Evolutionary conservation across 2,888 invertebrate genomes (phyloP).

Genomic region (Cryptophagus acutangulus): DNA sequence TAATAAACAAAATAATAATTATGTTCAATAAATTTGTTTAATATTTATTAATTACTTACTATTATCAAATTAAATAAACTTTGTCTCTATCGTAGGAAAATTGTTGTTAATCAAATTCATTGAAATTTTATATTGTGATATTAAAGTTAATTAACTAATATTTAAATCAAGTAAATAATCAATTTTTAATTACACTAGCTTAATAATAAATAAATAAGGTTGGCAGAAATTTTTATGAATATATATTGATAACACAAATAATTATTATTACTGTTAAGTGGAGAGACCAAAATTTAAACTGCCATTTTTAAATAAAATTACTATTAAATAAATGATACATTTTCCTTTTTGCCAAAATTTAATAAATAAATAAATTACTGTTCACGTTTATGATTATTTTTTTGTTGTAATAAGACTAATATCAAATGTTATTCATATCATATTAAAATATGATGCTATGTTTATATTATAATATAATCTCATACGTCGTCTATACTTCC

Average conservation of each 20-base stretch:
- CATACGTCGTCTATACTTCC: conserved; percentile 39
- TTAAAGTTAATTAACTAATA: not conserved
- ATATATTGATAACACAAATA: not conserved
- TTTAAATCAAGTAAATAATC: too few relatives aligned
- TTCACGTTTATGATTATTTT: conserved; percentile 9
- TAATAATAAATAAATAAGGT: too few relatives aligned
- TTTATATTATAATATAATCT: conserved; percentile 20
- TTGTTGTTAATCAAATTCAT: not conserved
- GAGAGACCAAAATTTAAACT: conserved; percentile 11
- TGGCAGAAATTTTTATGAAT: conserved; percentile 4
- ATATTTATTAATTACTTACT: too few relatives aligned
- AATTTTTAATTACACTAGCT: not conserved
- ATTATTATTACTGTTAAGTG: conserved; percentile 4
- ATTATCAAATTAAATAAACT: too few relatives aligned
- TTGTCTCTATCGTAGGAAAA: too few relatives aligned
- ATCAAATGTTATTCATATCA: conserved; percentile 30
- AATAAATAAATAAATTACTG: conserved; percentile 5
- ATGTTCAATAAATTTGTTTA: too few relatives aligned
- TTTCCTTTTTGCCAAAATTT: conserved; percentile 5
- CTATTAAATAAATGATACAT: conserved; percentile 10
- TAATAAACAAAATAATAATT: too few relatives aligned
- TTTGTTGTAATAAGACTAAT: conserved; percentile 16
- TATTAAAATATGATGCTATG: conserved; percentile 18
- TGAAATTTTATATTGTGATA: conserved; percentile 1
- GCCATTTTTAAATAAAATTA: conserved; percentile 7